A percentile compares a stretch with the other conserved stretches of the same genome.
These are phyloP conservation scores for Echeneis naucrates DNA, from an alignment of 2,797 vertebrate species.

Conservation along the genomic window DNA sequence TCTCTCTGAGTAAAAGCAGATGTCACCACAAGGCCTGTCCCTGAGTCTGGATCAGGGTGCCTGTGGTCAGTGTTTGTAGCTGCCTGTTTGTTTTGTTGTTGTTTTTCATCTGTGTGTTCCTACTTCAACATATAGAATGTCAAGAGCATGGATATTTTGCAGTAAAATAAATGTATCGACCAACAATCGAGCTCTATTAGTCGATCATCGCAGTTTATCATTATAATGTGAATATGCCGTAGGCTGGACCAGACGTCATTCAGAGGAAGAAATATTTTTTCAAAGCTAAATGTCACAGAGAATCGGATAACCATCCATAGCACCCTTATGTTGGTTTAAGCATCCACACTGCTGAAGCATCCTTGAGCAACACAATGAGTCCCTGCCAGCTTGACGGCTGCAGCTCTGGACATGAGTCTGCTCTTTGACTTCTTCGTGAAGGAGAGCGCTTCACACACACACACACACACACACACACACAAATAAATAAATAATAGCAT, in stretches of 20 bases:
- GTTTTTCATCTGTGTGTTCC: constrained; percentile 28
- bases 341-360: background rate
- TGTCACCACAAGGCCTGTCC: constrained; percentile 83
- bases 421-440: background rate
- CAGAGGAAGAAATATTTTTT: background rate
- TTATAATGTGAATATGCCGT: background rate
- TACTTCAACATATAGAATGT: constrained; percentile 19
- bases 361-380: constrained; percentile 26
- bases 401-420: constrained; percentile 7
- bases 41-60: constrained; percentile 75
- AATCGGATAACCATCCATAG: background rate
- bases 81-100: constrained; percentile 57
- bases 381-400: constrained; percentile 9
- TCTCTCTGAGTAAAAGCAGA: constrained; percentile 85
- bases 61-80: constrained; percentile 78
- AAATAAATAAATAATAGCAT: background rate
- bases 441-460: background rate
- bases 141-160: background rate
- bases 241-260: background rate
- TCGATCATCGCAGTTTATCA: constrained; percentile 20
- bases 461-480: background rate
- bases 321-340: background rate
- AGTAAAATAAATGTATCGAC: constrained; percentile 8
- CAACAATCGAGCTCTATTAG: background rate
- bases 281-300: background rate